These are phyloP conservation scores for Pipra filicauda DNA, from an alignment of 2,113 vertebrate genomes.

Conservation along the genomic window DNA sequence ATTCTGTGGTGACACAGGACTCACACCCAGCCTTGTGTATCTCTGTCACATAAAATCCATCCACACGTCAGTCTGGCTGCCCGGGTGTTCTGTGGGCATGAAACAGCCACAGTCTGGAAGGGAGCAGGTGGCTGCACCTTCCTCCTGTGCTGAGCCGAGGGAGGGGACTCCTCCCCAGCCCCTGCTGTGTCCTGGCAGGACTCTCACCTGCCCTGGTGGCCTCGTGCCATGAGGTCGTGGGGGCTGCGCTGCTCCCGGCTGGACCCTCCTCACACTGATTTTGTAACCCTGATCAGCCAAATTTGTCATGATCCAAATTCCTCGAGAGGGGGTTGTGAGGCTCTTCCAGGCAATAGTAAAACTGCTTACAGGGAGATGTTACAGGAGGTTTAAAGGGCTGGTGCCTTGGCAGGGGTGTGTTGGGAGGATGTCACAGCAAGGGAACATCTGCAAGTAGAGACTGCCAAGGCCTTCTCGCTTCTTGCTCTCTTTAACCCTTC, in stretches of 20 bases:
- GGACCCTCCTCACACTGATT: background rate
- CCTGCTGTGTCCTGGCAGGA: background rate
- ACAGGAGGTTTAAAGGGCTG: background rate
- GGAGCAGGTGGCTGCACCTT: background rate
- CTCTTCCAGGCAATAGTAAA: background rate
- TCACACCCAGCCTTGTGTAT: background rate
- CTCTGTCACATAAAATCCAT: background rate
- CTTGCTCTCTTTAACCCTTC: background rate
- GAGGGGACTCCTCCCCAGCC: background rate
- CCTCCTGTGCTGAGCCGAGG: background rate
- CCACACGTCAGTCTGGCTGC: background rate
- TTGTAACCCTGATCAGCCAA: background rate
- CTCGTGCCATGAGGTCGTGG: no score
- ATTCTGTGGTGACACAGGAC: background rate
- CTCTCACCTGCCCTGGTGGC: background rate
- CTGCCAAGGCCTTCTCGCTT: background rate
- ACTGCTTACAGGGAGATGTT: background rate
- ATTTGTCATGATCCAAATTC: background rate
- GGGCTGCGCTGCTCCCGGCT: rapidly evolving
- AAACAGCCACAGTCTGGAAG: background rate
- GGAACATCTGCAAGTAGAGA: background rate
- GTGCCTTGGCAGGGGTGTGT: background rate
- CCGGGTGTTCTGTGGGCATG: background rate
- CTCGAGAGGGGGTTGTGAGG: background rate
- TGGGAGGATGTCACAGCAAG: background rate